Percentiles rank a stretch among this genome's conserved stretches.
Evolutionary conservation across 2,113 vertebrate species (phyloP).

Genomic region (Aleadryas rufinucha): DNA sequence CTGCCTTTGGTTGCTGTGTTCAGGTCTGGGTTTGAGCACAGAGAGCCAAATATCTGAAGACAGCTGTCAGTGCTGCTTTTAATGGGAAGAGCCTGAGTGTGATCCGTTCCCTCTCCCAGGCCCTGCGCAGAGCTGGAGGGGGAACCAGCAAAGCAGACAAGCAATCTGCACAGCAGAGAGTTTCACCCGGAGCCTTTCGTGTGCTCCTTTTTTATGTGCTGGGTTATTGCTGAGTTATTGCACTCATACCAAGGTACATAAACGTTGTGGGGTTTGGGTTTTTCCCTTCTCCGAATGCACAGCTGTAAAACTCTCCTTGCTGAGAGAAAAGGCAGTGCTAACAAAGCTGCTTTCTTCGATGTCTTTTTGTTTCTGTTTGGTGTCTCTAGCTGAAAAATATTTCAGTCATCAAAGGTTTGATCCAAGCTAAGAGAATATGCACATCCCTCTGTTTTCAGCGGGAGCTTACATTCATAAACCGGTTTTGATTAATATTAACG

Average conservation of each 20-base stretch:
- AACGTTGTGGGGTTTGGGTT: neutral
- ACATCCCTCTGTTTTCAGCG: neutral
- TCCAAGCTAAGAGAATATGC: neutral
- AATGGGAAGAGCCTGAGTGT: neutral
- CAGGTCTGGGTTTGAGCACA: neutral
- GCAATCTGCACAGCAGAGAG: neutral
- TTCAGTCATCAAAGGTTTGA: neutral
- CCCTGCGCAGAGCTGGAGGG: neutral
- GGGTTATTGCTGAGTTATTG: conserved; percentile 15
- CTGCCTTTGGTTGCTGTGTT: neutral
- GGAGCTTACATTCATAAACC: neutral
- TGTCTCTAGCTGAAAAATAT: neutral
- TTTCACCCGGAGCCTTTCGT: conserved; percentile 20
- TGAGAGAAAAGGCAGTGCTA: neutral
- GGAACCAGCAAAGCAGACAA: conserved; percentile 2
- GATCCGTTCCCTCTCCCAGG: neutral
- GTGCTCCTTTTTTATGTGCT: neutral
- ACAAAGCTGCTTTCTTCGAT: fast-evolving
- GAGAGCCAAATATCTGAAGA: neutral
- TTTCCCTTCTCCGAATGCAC: neutral
- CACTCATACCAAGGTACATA: neutral
- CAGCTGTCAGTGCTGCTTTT: conserved; percentile 16
- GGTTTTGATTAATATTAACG: conserved; percentile 50
- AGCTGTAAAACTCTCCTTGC: neutral
- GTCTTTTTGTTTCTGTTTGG: neutral